phyloP scores from a whole-genome alignment of 2,888 invertebrate genomes.

The Ceramica pisi region DNA sequence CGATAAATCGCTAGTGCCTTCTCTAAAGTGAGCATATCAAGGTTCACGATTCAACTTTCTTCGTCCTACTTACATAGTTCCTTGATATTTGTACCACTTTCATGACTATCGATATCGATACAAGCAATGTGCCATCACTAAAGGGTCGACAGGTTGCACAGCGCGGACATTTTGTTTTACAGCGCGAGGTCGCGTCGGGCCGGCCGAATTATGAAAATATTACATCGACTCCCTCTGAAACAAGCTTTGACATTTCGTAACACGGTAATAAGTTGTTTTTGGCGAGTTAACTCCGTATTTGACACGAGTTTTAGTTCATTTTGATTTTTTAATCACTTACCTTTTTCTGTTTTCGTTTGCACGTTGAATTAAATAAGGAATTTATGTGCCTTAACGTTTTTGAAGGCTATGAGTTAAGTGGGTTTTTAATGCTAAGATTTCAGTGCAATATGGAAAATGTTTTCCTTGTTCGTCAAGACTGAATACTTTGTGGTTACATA shows the following conservation, averaged over 20 bases:
- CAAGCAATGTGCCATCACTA: conserved; percentile 68
- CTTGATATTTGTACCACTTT: not conserved
- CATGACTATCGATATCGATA: conserved; percentile 45
- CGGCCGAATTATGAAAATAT: conserved; percentile 75
- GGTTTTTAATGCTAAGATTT: conserved; percentile 31
- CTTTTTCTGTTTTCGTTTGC: conserved; percentile 40
- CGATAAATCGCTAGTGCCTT: not conserved
- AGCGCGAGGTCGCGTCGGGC: conserved; percentile 69
- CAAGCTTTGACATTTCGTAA: conserved; percentile 67
- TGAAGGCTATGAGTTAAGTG: conserved; percentile 21
- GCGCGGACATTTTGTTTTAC: conserved; percentile 83
- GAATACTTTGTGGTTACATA: not conserved
- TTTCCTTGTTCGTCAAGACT: conserved; percentile 21
- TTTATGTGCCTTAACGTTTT: conserved; percentile 20
- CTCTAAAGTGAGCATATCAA: not conserved
- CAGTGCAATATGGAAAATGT: conserved; percentile 1
- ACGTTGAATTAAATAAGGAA: conserved; percentile 32
- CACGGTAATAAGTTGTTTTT: conserved; percentile 67
- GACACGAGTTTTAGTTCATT: conserved; percentile 49
- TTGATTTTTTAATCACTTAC: conserved; percentile 54
- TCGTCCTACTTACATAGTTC: not conserved
- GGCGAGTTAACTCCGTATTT: conserved; percentile 59
- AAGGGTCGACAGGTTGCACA: conserved; percentile 75
- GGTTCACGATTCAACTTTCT: not conserved
- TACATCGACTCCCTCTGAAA: conserved; percentile 65